Base-by-base conservation (phyloP, 1,140 invertebrate species). In the Chrysomallon squamiferum region DNA sequence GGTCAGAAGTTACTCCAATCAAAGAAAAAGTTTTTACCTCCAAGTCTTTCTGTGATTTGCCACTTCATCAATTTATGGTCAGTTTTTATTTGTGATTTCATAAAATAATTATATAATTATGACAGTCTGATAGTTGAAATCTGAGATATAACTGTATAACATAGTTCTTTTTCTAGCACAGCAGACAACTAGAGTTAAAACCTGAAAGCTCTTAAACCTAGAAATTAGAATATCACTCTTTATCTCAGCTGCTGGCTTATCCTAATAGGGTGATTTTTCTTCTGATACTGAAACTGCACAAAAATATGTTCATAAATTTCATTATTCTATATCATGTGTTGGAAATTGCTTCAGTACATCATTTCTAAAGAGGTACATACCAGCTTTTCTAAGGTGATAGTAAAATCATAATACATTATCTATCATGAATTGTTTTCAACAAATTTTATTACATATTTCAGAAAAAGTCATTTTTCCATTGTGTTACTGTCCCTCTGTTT, bases 1-100 rank as follows among this genome's bases (percentile, higher is more conserved):
- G 76, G 32, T 43, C 66, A 18, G 47, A 62, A 20, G 67, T 76
- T 0, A 60, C 70, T 4, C 50, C n/a, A 15, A 57, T 78, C 30
- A 75, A 66, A 62, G 72, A 79, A 65, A 63, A 72, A 33, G 60
- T 81, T 7, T 79, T 78, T 54, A 72, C 74, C 3, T 73, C 69
- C 15, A 62, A 73, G 45, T 65, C 60, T 18, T 78, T 79, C 60
- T 71, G 63, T 56, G 72, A 74, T 33, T 62, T 77, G 7, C 65
- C 70, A 20, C 35, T 79, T 13, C 71, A 76, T 66, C 73, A 73
- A 20, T 71, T 66, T 57, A 62, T 79, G 72, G 72, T 79, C 66
- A 62, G 71, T 41, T 43, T 25, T 13, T 54, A 11, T 47, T 35
- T 11, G 5, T 25, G 5, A 9, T 54, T 0, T 64, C 29, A 7